These are phyloP conservation scores for Pandion haliaetus DNA, from an alignment of 2,113 vertebrate genomes.

Conservation along the genomic window DNA sequence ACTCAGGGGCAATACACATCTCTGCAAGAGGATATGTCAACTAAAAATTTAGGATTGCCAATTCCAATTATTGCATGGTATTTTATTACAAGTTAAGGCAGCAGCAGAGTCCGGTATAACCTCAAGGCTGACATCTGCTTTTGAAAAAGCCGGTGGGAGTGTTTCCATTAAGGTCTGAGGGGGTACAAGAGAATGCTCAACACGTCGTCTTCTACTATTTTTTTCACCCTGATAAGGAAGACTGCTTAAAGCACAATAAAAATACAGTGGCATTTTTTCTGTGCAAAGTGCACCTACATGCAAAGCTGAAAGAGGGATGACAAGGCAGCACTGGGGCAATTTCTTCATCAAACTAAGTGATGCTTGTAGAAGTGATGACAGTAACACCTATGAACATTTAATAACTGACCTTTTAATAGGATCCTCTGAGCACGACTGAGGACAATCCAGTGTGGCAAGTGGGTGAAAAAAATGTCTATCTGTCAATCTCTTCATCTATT, in stretches of 20 bases:
- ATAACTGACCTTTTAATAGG: neutral
- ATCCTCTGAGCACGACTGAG: neutral
- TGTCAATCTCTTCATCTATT: neutral
- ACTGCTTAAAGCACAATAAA: neutral
- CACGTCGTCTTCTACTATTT: neutral
- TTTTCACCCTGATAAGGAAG: neutral
- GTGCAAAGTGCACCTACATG: neutral
- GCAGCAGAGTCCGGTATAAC: neutral
- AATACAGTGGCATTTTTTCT: neutral
- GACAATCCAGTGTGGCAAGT: accelerated
- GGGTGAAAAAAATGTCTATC: neutral
- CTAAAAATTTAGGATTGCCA: neutral
- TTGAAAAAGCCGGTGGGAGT: neutral
- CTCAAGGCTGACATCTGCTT: neutral
- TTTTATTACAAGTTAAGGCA: neutral
- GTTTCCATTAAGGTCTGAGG: neutral
- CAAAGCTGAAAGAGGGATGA: neutral
- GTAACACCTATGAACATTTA: neutral
- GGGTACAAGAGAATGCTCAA: neutral
- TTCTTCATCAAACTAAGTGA: neutral
- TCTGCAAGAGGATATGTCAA: neutral
- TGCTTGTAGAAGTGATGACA: neutral
- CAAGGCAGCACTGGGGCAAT: neutral
- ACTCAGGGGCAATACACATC: neutral
- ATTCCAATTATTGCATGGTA: neutral